phyloP scores from a whole-genome alignment of 1,140 invertebrate species.

The Thalassaphorura encarpata region DNA sequence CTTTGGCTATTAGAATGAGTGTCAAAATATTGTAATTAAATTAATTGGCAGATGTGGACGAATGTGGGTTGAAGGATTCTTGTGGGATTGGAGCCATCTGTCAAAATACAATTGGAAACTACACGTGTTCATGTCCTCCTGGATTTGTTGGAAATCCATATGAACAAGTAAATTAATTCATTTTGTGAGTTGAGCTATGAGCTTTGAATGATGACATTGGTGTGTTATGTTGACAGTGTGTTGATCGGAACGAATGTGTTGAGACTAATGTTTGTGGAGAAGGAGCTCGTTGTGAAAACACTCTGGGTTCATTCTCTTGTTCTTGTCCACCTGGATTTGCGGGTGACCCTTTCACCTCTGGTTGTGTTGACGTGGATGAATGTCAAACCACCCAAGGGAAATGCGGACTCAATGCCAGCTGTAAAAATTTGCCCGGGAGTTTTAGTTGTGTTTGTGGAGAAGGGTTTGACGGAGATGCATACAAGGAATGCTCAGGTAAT shows the following conservation, averaged over 20 bases:
- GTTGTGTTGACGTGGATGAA: slow-evolving; percentile 72
- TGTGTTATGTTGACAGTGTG: slow-evolving; percentile 52
- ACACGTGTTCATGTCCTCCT: slow-evolving; percentile 68
- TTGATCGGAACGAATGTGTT: slow-evolving; percentile 72
- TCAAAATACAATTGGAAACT: slow-evolving; percentile 74
- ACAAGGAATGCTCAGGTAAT: slow-evolving; percentile 58
- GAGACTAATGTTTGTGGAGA: slow-evolving; percentile 59
- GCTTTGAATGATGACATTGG: background rate
- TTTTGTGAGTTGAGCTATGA: no score
- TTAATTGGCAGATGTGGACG: slow-evolving; percentile 79
- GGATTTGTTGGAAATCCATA: slow-evolving; percentile 81
- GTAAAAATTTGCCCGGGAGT: slow-evolving; percentile 72
- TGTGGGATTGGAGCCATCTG: slow-evolving; percentile 73
- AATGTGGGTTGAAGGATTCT: slow-evolving; percentile 63
- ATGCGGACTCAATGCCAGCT: slow-evolving; percentile 67
- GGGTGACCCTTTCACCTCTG: slow-evolving; percentile 47
- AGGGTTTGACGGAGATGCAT: slow-evolving; percentile 64
- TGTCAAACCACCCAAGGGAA: slow-evolving; percentile 53
- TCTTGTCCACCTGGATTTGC: slow-evolving; percentile 68
- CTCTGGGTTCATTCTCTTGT: slow-evolving; percentile 52
- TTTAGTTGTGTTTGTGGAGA: slow-evolving; percentile 64
- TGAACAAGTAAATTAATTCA: slow-evolving; percentile 38
- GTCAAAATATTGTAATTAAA: no score
- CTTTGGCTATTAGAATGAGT: no score
- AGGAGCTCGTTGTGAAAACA: slow-evolving; percentile 50